Conservation (phyloP, 2,797 vertebrate genomes). For the Phrynocephalus vlangalii region DNA sequence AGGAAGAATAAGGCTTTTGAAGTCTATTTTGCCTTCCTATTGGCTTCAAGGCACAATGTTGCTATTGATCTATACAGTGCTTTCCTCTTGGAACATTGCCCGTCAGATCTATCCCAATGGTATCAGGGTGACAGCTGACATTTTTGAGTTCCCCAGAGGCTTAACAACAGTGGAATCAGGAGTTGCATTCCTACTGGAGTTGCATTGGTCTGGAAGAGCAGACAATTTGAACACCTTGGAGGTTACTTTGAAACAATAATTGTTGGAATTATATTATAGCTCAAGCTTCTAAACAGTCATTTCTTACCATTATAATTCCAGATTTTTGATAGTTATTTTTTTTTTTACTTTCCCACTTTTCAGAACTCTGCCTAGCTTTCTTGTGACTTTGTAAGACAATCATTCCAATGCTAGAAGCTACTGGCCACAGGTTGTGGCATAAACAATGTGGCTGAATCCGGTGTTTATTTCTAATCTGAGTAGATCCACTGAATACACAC, state of each 20-base stretch:
- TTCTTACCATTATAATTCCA: background rate
- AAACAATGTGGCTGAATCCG: no score
- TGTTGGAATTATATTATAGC: background rate
- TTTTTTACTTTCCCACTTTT: background rate
- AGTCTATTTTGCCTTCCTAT: constrained; percentile 71
- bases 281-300: background rate
- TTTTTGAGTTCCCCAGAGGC: constrained; percentile 21
- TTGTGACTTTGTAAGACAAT: background rate
- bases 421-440: no score
- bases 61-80: constrained; percentile 73
- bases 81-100: constrained; percentile 63
- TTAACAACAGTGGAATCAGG: constrained; percentile 17
- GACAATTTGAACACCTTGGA: background rate
- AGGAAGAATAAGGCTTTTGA: constrained; percentile 68
- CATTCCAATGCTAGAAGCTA: background rate
- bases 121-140: constrained; percentile 57
- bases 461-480: no score
- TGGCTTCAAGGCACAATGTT: constrained; percentile 66
- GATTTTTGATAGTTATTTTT: background rate
- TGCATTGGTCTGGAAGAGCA: background rate
- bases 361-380: background rate
- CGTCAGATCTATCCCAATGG: constrained; percentile 69
- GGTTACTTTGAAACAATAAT: background rate
- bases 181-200: background rate
- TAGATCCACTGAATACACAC: background rate